Conservation (phyloP, 2,113 vertebrate genomes). For the Oncorhynchus mykiss region DNA sequence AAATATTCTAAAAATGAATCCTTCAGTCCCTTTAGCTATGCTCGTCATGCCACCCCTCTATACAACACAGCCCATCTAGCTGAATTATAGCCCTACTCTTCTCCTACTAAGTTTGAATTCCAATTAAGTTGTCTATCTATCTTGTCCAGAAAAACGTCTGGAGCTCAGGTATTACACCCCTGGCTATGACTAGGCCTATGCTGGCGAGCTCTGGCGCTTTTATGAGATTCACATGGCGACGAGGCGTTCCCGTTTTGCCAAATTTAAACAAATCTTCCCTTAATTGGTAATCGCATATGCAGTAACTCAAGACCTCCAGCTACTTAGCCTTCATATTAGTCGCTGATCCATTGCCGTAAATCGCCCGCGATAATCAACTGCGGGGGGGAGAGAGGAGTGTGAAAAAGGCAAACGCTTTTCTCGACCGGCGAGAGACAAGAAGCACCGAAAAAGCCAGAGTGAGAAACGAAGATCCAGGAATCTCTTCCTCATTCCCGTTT, state of each 20-base stretch:
- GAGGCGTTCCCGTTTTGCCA: constrained; percentile 79
- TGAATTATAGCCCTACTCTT: constrained; percentile 18
- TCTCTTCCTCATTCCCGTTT: constrained; percentile 71
- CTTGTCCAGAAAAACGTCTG: constrained; percentile 21
- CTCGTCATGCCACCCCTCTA: constrained; percentile 8
- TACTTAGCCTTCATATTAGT: constrained; percentile 82
- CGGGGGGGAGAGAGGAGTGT: constrained; percentile 19
- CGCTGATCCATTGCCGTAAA: constrained; percentile 80
- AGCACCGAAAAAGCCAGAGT: constrained; percentile 20
- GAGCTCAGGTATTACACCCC: constrained; percentile 49
- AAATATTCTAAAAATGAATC: neutral
- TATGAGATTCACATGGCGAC: constrained; percentile 78
- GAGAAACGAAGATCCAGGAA: constrained; percentile 40
- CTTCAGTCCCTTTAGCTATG: neutral
- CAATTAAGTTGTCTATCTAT: constrained; percentile 39
- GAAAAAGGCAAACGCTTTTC: constrained; percentile 2
- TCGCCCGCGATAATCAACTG: constrained; percentile 80
- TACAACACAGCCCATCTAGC: constrained; percentile 25
- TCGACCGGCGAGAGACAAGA: constrained; percentile 7
- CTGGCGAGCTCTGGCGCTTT: constrained; percentile 69
- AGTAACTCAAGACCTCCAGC: constrained; percentile 88
- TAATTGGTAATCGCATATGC: constrained; percentile 90
- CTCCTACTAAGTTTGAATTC: constrained; percentile 40
- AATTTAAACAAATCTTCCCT: constrained; percentile 90
- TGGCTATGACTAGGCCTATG: constrained; percentile 59